Base-by-base conservation (phyloP, 2,888 invertebrate genomes). In the Rhamnusium bicolor region DNA sequence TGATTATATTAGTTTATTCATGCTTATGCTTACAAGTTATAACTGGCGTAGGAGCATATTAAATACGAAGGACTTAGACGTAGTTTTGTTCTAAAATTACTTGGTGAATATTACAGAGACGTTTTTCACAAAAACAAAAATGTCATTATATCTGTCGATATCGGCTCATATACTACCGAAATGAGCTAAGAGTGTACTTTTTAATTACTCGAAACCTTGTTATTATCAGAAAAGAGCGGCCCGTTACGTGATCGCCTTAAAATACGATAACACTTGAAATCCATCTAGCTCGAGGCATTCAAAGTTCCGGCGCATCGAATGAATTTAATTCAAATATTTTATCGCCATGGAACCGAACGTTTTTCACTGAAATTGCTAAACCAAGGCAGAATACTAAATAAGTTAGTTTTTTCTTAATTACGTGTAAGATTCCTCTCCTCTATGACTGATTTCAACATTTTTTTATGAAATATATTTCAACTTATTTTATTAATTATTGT, bases 291-390 rank as follows among this genome's bases (percentile, higher is more conserved):
- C 47, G 47, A 56, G 68, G 73, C 71, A 32, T 68, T 71, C 63
- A 32, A 40, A 67, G 63, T 73, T 73, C 73, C 68, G 47, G 67
- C 47, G 47, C 56, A 62, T 72, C 72, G 63, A 66, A 51, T 62
- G 71, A 71, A 71, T 71, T 74, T 71, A 70, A 74, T 74, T 74
- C 73, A 74, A 74, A 74, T 73, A 73, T 73, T 74, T 74, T 71
- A 74, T 74, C 73, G 73, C 62, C 65, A 61, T 72, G 65, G 60
- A 65, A 29, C 51, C 65, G 54, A 58, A 49, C 73, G 69, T 75
- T 75, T 72, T 75, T 75, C 72, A 70, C 69, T 72, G 72, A 67
- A 75, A 75, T 75, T 72, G 72, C 67, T 66, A 68, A 72, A 75
- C 69, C 65, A 62, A 66, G 32, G 60, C 72, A 58, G 74, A 75